Evolutionary conservation across 92 coral and sea anemone species (phyloP).

Genomic region (Porites rus): DNA sequence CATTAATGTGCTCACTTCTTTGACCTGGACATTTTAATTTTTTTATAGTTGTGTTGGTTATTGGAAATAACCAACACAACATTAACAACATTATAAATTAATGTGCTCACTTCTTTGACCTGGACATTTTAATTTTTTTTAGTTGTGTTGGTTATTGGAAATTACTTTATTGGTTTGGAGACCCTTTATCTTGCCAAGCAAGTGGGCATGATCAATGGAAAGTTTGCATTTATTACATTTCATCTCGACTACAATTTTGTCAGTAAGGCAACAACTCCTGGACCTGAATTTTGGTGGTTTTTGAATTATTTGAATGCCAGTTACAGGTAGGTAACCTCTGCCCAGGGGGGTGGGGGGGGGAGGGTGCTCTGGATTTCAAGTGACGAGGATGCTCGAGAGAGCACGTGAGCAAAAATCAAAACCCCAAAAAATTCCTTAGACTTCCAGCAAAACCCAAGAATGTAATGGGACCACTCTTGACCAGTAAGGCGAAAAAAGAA

Average conservation of each 20-base stretch:
- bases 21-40: not conserved
- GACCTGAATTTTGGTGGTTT: slow-evolving; percentile 47
- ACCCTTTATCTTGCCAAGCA: slow-evolving; percentile 62
- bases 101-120: not conserved
- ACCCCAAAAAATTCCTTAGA: too few species aligned
- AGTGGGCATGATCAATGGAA: slow-evolving; percentile 76
- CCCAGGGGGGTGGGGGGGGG: too few species aligned
- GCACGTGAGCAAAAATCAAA: too few species aligned
- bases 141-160: slow-evolving; percentile 78
- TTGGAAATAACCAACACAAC: slow-evolving; percentile 22
- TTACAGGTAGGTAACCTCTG: not conserved
- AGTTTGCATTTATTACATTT: slow-evolving; percentile 78
- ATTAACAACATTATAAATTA: too few species aligned
- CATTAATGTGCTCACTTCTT: too few species aligned
- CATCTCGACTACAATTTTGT: slow-evolving; percentile 44
- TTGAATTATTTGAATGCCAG: accelerated
- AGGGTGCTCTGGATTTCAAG: not conserved
- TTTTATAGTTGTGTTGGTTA: slow-evolving; percentile 76
- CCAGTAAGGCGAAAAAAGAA: too few species aligned
- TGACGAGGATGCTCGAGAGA: slow-evolving; percentile 21
- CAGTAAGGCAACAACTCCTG: not conserved
- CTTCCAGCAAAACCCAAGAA: too few species aligned
- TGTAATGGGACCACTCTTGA: too few species aligned
- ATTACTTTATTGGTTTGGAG: slow-evolving; percentile 45
- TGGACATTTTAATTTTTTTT: not conserved